These are phyloP conservation scores for Macrochelys suwanniensis DNA, from an alignment of 2,797 vertebrate genomes.

Conservation along the genomic window DNA sequence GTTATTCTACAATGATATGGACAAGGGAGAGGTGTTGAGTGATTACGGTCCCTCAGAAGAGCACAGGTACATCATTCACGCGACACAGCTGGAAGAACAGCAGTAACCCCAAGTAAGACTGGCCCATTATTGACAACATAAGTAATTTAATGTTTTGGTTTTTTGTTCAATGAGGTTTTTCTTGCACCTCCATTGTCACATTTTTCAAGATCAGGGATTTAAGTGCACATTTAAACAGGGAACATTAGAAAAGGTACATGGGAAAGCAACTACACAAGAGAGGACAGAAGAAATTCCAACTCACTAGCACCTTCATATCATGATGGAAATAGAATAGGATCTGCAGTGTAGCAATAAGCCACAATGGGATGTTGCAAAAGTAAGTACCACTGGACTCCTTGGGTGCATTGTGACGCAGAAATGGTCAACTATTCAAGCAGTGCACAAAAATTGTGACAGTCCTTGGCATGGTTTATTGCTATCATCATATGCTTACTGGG, in stretches of 20 bases:
- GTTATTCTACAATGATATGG: neutral
- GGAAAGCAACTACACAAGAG: neutral
- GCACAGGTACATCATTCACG: neutral
- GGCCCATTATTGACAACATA: neutral
- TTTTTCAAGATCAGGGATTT: neutral
- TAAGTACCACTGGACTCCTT: neutral
- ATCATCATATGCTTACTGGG: neutral
- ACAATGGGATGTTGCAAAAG: neutral
- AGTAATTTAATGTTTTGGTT: neutral
- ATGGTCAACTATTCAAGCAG: neutral
- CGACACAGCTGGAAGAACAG: neutral
- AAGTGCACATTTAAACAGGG: neutral
- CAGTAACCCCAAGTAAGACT: neutral
- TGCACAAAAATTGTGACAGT: neutral
- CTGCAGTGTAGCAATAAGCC: neutral
- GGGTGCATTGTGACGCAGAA: neutral
- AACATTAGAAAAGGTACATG: neutral
- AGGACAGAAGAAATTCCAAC: fast-evolving
- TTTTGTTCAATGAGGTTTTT: neutral
- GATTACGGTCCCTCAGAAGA: neutral
- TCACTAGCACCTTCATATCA: neutral
- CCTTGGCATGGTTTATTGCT: neutral
- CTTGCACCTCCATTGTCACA: neutral
- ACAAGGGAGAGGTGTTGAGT: neutral
- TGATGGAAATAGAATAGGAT: neutral